Evolutionary conservation across 2,797 vertebrate species (phyloP).

Genomic region (Neostethus bicornis): DNA sequence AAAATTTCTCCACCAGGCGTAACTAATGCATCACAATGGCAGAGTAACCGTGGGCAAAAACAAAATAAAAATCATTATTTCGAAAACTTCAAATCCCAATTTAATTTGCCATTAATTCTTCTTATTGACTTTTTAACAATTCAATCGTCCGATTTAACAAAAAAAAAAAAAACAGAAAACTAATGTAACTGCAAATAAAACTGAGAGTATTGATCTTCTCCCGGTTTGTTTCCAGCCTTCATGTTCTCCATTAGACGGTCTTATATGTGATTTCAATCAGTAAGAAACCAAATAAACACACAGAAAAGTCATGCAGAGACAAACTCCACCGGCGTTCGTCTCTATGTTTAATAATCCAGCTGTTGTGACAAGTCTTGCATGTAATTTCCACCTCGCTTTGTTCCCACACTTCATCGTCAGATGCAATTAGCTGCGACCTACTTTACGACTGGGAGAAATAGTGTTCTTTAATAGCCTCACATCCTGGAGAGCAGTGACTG

Average conservation of each 20-base stretch:
- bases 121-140: background rate
- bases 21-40: too few species aligned
- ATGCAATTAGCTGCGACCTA: conserved; percentile 76
- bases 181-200: background rate
- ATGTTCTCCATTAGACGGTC: background rate
- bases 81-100: too few species aligned
- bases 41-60: too few species aligned
- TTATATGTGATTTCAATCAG: conserved; percentile 15
- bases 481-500: conserved; percentile 62
- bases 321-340: conserved; percentile 33
- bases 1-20: too few species aligned
- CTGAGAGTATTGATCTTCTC: background rate
- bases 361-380: conserved; percentile 58
- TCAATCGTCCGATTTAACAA: background rate
- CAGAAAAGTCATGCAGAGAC: conserved; percentile 12
- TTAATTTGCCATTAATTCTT: too few species aligned
- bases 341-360: conserved; percentile 63
- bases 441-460: conserved; percentile 62
- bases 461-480: conserved; percentile 74
- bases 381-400: conserved; percentile 63
- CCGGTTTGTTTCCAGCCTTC: conserved; percentile 7
- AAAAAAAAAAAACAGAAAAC: background rate
- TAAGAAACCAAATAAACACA: conserved; percentile 3
- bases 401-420: conserved; percentile 66
- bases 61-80: too few species aligned